Evolutionary conservation across 2,888 invertebrate species (phyloP).

Genomic region (Drosophila fulvimacula): DNA sequence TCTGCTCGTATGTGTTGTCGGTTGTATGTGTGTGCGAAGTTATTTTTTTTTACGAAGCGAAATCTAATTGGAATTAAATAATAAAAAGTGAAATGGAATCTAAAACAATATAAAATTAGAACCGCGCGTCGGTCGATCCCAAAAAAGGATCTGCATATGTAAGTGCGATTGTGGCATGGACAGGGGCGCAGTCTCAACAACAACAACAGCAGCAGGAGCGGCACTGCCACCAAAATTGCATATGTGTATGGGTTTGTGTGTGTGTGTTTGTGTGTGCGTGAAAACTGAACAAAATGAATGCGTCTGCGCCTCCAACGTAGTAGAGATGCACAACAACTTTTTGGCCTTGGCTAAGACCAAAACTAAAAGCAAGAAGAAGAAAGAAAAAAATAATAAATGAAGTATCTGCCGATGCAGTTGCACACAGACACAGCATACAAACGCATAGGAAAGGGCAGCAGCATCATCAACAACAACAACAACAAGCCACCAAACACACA

Average conservation of each 20-base stretch:
- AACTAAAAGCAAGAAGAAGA: slow-evolving; percentile 35
- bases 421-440: slow-evolving; percentile 36
- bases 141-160: slow-evolving; percentile 58
- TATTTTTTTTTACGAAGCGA: slow-evolving; percentile 61
- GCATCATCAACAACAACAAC: slow-evolving; percentile 32
- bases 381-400: slow-evolving; percentile 11
- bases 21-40: slow-evolving; percentile 61
- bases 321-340: slow-evolving; percentile 49
- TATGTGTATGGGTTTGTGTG: slow-evolving; percentile 32
- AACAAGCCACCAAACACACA: slow-evolving; percentile 21
- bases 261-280: slow-evolving; percentile 39
- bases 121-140: slow-evolving; percentile 52
- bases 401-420: slow-evolving; percentile 39
- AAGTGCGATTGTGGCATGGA: slow-evolving; percentile 48
- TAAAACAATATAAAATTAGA: slow-evolving; percentile 47
- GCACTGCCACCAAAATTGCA: slow-evolving; percentile 59
- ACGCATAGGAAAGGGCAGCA: slow-evolving; percentile 52
- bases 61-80: slow-evolving; percentile 72
- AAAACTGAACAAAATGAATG: slow-evolving; percentile 67
- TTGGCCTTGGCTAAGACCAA: slow-evolving; percentile 63
- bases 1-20: slow-evolving; percentile 67
- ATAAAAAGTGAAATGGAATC: slow-evolving; percentile 53
- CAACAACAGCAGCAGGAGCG: slow-evolving; percentile 58
- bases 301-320: slow-evolving; percentile 64
- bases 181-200: slow-evolving; percentile 60